Percentiles rank a stretch among this genome's conserved stretches.
Evolutionary conservation across 2,888 invertebrate species (phyloP).

Genomic region (Nebria brevicollis): DNA sequence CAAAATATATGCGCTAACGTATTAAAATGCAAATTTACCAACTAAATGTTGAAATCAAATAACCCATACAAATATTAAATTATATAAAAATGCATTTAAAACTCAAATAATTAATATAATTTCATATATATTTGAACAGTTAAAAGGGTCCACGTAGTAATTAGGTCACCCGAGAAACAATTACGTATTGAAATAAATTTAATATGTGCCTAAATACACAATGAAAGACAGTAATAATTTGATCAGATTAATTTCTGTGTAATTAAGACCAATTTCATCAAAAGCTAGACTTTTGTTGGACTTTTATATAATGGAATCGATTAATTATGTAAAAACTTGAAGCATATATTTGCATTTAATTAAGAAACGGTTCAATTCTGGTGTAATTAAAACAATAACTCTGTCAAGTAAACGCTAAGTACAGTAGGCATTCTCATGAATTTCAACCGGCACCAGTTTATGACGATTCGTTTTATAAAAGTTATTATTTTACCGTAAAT

Average conservation of each 20-base stretch:
- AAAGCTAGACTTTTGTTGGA: neutral
- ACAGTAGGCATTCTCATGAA: neutral
- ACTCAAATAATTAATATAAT: neutral
- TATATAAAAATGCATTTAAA: neutral
- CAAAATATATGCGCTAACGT: neutral
- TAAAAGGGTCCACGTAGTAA: too few species aligned
- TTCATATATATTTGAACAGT: too few species aligned
- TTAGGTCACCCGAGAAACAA: too few species aligned
- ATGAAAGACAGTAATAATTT: too few species aligned
- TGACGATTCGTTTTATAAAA: neutral
- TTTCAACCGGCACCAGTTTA: neutral
- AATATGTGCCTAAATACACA: too few species aligned
- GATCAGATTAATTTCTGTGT: neutral
- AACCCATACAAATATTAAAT: neutral
- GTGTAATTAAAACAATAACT: neutral
- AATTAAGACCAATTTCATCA: neutral
- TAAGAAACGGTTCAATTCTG: neutral
- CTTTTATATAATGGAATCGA: neutral
- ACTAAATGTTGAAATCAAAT: neutral
- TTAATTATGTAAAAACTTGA: neutral
- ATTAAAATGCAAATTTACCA: neutral
- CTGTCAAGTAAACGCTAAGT: neutral
- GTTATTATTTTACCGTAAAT: neutral
- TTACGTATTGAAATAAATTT: too few species aligned
- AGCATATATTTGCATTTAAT: constrained; percentile 1